phyloP scores from a whole-genome alignment of 2,888 invertebrate species.

The Archips xylosteana region DNA sequence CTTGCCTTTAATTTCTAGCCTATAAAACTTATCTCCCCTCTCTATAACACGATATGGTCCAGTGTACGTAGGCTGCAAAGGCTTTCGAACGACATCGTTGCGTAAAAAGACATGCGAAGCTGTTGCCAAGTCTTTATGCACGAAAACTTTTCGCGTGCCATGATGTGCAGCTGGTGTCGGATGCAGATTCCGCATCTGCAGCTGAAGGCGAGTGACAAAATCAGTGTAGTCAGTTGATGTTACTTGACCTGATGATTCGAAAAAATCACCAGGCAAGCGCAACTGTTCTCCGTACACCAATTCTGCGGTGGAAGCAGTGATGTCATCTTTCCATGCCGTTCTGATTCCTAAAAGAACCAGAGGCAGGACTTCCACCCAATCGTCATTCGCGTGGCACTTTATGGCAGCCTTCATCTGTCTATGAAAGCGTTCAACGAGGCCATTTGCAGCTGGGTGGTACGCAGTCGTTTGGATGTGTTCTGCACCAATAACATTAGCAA shows the following conservation, averaged over 20 bases:
- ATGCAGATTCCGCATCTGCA: background rate
- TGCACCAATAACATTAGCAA: constrained; percentile 5
- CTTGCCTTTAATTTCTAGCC: constrained; percentile 8
- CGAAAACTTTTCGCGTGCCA: background rate
- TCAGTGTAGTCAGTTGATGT: constrained; percentile 11
- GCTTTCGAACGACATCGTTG: background rate
- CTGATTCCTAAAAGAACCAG: constrained; percentile 23
- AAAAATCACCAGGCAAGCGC: constrained; percentile 46
- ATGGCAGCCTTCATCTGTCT: constrained; percentile 49
- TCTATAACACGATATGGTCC: constrained; percentile 28
- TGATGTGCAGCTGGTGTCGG: constrained; percentile 11
- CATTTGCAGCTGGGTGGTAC: constrained; percentile 54
- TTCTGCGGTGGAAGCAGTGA: constrained; percentile 15
- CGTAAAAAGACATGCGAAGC: constrained; percentile 12
- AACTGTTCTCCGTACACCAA: constrained; percentile 45
- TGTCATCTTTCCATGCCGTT: constrained; percentile 16
- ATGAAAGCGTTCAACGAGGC: constrained; percentile 64
- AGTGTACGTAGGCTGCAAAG: constrained; percentile 17
- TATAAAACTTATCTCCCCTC: constrained; percentile 17
- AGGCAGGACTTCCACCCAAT: constrained; percentile 21
- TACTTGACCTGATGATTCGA: constrained; percentile 24
- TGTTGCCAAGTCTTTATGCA: constrained; percentile 6
- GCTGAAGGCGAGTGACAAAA: constrained; percentile 1
- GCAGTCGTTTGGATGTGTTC: constrained; percentile 23
- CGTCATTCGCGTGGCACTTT: constrained; percentile 51